Conservation (phyloP, 1,140 invertebrate species). For the Helicoverpa armigera region DNA sequence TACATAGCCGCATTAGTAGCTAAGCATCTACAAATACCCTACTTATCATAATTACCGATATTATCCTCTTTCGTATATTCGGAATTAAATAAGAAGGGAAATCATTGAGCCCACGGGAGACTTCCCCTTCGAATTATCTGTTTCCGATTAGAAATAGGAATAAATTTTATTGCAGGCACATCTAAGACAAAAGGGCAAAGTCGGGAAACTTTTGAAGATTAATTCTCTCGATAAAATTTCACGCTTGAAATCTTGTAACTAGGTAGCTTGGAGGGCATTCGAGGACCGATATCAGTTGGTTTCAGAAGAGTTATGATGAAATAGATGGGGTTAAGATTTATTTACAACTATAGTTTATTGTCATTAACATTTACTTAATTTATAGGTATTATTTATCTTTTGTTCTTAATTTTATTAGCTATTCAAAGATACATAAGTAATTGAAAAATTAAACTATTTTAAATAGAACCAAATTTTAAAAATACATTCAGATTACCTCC, state of each 20-base stretch:
- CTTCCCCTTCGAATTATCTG: constrained; percentile 62
- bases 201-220: constrained; percentile 77
- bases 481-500: too few relatives aligned
- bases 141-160: constrained; percentile 69
- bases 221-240: constrained; percentile 85
- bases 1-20: background rate
- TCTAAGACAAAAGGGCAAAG: constrained; percentile 73
- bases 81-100: constrained; percentile 57
- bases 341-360: too few relatives aligned
- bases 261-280: constrained; percentile 63
- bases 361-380: too few relatives aligned
- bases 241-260: constrained; percentile 75
- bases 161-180: constrained; percentile 73
- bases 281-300: constrained; percentile 64
- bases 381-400: too few relatives aligned
- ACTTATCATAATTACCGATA: constrained; percentile 46
- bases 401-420: too few relatives aligned
- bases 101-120: constrained; percentile 58
- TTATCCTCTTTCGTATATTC: constrained; percentile 51
- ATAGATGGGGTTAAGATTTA: constrained; percentile 48
- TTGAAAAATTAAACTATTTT: too few relatives aligned
- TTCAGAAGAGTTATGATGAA: constrained; percentile 56
- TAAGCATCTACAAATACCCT: constrained; percentile 39
- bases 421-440: too few relatives aligned
- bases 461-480: too few relatives aligned